Percentiles rank a stretch among this genome's conserved stretches.
phyloP scores from a whole-genome alignment of 2,113 vertebrate genomes.

The Motacilla tschutschensis region DNA sequence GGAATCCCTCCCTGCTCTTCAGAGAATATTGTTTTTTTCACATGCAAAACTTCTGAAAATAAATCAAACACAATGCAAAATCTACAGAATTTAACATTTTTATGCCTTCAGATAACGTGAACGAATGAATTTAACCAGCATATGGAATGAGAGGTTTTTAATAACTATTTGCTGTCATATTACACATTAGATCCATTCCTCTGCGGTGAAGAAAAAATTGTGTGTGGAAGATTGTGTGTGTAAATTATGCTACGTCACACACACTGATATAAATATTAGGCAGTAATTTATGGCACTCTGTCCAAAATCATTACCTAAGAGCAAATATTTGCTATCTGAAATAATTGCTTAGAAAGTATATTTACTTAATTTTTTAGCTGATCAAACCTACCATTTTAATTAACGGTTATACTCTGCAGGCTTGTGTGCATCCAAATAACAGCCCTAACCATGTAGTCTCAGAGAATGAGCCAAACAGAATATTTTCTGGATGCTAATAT shows the following conservation, averaged over 20 bases:
- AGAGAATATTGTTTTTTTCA: background rate
- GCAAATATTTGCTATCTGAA: slow-evolving; percentile 38
- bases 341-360: slow-evolving; percentile 30
- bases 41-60: background rate
- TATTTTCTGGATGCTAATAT: background rate
- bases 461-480: background rate
- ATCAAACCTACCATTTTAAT: background rate
- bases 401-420: background rate
- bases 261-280: slow-evolving; percentile 37
- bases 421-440: background rate
- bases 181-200: background rate
- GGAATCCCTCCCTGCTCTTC: background rate
- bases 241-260: slow-evolving; percentile 46
- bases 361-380: slow-evolving; percentile 2
- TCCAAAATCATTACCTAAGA: background rate
- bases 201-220: background rate
- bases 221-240: background rate
- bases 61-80: background rate
- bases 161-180: background rate
- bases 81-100: background rate
- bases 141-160: background rate
- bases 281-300: background rate
- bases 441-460: background rate
- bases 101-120: background rate
- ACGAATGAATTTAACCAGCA: background rate